Evolutionary conservation across 2,888 invertebrate species (phyloP).

Genomic region (Volucella zonaria): DNA sequence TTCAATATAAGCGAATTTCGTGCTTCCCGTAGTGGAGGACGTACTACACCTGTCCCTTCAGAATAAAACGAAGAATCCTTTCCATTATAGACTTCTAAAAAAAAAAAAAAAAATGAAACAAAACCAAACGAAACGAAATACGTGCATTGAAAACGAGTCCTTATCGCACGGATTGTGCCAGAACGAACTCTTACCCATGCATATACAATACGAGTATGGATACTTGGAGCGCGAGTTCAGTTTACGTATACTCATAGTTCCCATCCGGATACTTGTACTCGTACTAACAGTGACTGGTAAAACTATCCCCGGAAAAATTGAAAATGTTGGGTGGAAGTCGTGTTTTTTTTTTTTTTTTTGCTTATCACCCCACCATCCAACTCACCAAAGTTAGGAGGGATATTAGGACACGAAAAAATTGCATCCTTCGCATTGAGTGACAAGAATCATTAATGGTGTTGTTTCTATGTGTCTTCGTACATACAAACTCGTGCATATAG

Average conservation of each 20-base stretch:
- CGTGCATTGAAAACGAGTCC: constrained; percentile 51
- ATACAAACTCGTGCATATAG: not conserved
- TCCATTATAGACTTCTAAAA: constrained; percentile 38
- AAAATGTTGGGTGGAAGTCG: constrained; percentile 14
- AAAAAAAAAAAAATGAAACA: constrained; percentile 14
- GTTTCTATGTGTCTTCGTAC: constrained; percentile 40
- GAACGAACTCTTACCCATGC: constrained; percentile 11
- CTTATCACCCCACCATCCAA: constrained; percentile 5
- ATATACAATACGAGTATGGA: not conserved
- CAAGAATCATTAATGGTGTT: constrained; percentile 70
- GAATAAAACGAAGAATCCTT: constrained; percentile 11
- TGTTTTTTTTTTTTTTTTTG: not conserved
- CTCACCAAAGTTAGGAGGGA: not conserved
- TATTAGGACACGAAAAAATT: constrained; percentile 57
- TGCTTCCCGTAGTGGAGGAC: constrained; percentile 41
- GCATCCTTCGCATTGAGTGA: constrained; percentile 71
- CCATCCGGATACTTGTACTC: constrained; percentile 17
- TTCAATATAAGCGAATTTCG: constrained; percentile 35
- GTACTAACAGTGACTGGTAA: constrained; percentile 50
- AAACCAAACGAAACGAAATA: constrained; percentile 35
- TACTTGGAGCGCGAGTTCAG: not conserved
- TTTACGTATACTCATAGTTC: no score
- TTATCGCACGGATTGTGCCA: constrained; percentile 53
- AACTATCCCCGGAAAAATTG: constrained; percentile 50
- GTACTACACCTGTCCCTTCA: constrained; percentile 51